These are phyloP conservation scores for Tolmerus cingulatus DNA, from an alignment of 2,888 invertebrate species.

Conservation along the genomic window DNA sequence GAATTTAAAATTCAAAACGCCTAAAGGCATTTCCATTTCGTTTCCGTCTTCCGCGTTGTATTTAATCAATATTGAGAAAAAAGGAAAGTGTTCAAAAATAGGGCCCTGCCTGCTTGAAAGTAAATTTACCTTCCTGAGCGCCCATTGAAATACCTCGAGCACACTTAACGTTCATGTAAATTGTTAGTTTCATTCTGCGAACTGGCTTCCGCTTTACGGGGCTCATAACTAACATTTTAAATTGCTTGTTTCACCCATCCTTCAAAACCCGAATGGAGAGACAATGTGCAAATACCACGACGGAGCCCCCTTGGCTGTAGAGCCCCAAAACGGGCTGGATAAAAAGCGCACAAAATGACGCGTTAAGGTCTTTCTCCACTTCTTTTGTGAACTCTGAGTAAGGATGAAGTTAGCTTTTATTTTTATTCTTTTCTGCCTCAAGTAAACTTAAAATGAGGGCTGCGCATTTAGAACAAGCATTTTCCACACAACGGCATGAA, in stretches of 20 bases:
- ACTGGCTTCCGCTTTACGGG: neutral
- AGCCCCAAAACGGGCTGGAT: neutral
- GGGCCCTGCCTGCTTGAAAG: neutral
- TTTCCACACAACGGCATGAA: neutral
- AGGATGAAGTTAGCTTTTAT: constrained; percentile 4
- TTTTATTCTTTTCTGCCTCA: neutral
- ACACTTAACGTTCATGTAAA: neutral
- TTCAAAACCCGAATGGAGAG: neutral
- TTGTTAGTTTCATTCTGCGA: neutral
- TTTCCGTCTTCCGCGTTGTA: neutral
- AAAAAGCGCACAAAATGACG: constrained; percentile 28
- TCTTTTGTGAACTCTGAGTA: constrained; percentile 4
- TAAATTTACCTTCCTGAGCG: constrained; percentile 12
- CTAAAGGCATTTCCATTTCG: neutral
- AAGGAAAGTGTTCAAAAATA: constrained; percentile 14
- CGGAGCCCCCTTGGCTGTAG: neutral
- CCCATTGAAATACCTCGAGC: neutral
- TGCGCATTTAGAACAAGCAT: neutral
- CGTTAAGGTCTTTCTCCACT: neutral
- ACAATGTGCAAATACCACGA: neutral
- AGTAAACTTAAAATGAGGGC: constrained; percentile 16
- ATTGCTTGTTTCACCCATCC: neutral
- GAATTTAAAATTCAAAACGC: neutral
- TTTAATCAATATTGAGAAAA: neutral
- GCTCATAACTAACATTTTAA: constrained; percentile 19